Base-by-base conservation (phyloP, 2,797 vertebrate genomes). In the Sebastiscus tertius region DNA sequence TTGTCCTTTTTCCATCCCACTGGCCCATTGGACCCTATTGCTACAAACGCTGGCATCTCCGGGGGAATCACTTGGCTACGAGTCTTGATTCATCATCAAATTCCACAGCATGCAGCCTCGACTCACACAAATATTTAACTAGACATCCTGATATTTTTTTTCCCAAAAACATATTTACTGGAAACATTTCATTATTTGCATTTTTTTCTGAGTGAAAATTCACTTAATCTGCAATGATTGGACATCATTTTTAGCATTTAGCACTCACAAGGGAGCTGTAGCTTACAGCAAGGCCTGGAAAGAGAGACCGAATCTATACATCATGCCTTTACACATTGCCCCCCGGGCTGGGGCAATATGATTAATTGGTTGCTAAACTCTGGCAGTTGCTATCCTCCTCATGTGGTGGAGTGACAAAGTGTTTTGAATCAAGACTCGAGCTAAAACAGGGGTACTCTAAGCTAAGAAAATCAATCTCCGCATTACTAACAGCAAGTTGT, bases 401-500 rank as follows among this genome's bases (percentile, higher is more conserved):
- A 4, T 80, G 46, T 56, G 27, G 64, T 66, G 22, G 49, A 67
- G 64, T 73, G 70, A 84, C 81, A 80, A 59, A 81, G 70, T 77
- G 60, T 82, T 87, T 66, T 77, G 69, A 79, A 77, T 66, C n/a
- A 66, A 72, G 42, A 68, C 66, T 24, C 5, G 7, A 81, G 66
- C 81, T 75, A 84, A 83, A 90, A 85, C 66, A 82, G 49, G 34
- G 34, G 16, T 64, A 58, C 59, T 78, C 22, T 11, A 76, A 83
- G 79, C 78, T 77, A 79, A 72, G 76, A 82, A 77, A 87, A 89
- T 84, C 80, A 65, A 80, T 91, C 79, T 79, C 22, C 42, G 56
- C 81, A 75, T 88, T 81, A 84, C 64, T 79, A 83, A 82, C 54
- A 86, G 46, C 75, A 74, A 81, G 74, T 74, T 87, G 85, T 88